Evolutionary conservation across 1,140 invertebrate genomes (phyloP), one percentile per base, ranked within the genome.

Genomic region (Bradysia coprophila): DNA sequence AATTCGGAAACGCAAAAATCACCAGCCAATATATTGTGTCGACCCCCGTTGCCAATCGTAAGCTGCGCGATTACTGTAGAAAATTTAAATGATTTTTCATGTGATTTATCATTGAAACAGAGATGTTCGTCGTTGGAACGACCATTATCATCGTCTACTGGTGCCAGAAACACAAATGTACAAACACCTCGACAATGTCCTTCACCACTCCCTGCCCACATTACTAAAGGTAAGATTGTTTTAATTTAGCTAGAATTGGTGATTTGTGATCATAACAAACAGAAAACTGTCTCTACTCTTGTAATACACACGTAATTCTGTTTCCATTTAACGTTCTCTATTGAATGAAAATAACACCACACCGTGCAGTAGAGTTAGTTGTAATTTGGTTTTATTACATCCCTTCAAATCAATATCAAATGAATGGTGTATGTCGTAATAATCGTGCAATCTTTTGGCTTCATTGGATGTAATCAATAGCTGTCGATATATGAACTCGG

Each of bases 61-160:
- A 65, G 63, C 64, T 51, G 40, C 15, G 11, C 40, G 8, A 10
- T 37, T 31, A 23, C 31, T 41, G 15, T 9, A 9, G 28, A 8
- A 31, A 31, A 31, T 31, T 9, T 31, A n/a, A 31, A 31, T 9
- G 8, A 31, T 9, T 31, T 31, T 8, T 31, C n/a, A 31, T 28
- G 6, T 28, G 6, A 13, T 28, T 28, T 28, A 13, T 28, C 6
- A 8, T 8, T 28, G 6, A 59, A 71, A 15, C 68, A 80, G 69
- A 69, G 84, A 51, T 85, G 78, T 60, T 87, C 80, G n/a, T 87
- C 78, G 31, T 62, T 81, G 48, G 82, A 83, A 61, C 68, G 78
- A 32, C 81, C 78, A 2, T 61, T 66, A 38, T 62, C 80, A 20
- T 72, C 81, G 11, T 38, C 36, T 18, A 38, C 36, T 40, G 63